Evolutionary conservation across 2,888 invertebrate species (phyloP), one percentile per base, ranked within the genome.

Genomic region (Drosophila putrida): DNA sequence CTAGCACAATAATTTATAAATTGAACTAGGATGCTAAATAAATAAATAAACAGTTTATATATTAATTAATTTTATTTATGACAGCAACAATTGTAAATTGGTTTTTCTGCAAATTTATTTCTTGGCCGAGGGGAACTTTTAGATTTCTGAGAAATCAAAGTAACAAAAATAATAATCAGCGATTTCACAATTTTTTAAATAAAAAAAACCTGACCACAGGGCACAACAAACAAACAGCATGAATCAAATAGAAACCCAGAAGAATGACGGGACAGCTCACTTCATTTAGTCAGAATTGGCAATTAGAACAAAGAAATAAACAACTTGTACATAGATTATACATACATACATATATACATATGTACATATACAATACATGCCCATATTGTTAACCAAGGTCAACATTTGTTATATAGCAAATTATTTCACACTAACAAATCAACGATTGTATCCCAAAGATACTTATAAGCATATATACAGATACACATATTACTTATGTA

Each of bases 371-470:
- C 25, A 60, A 74, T 78, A 67, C 43, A 64, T 33, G 41, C 15
- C 35, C 51, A 71, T 73, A 73, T 82, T 85, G 89, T 86, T 86
- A 86, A 74, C 78, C 85, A 86, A 86, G 90, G 90, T 86, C 85
- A 88, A 89, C 61, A 77, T 50, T 76, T 65, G 54, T 50, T 59
- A 55, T 65, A 54, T 47, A 60, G 1, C 38, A 46, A 50, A 59
- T 61, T 25, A 54, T 60, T 71, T 76, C 46, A 71, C 46, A 39
- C 55, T 66, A 62, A 54, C 44, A 63, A 61, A 53, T 20, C 54
- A 62, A 50, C 71, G 46, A 43, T 51, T 35, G 33, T 20, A 10
- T 60, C 46, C 11, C 46, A 25, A 43, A 35, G 20, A 0, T 38
- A 36, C 36, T 28, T 27, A 44, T 9, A 41, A 25, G 20, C 4